A percentile compares a stretch with the other conserved stretches of the same genome.
Conservation (phyloP, 2,797 vertebrate species). For the Paratrypauchen microcephalus region DNA sequence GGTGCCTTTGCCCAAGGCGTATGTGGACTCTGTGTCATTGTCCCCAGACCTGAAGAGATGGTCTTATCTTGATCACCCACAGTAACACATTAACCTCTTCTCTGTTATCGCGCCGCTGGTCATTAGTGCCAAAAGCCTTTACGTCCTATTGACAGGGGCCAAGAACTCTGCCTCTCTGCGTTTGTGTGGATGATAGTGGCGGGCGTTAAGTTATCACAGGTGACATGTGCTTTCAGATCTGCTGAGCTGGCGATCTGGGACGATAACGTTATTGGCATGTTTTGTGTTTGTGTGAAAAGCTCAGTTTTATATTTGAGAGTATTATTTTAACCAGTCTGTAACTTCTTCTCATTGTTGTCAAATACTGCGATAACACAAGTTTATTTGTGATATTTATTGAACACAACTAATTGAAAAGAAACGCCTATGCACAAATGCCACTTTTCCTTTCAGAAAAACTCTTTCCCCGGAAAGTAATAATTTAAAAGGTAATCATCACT, state of each 20-base stretch:
- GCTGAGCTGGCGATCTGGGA: conserved; percentile 70
- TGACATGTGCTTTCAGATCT: conserved; percentile 68
- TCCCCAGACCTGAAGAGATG: conserved; percentile 65
- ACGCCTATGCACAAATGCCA: conserved; percentile 23
- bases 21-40: conserved; percentile 57
- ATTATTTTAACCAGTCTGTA: conserved; percentile 9
- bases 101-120: conserved; percentile 76
- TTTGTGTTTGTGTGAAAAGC: conserved; percentile 21
- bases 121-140: conserved; percentile 78
- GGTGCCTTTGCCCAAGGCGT: conserved; percentile 11
- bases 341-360: conserved; percentile 11
- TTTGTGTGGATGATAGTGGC: conserved; percentile 38
- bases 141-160: conserved; percentile 75
- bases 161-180: conserved; percentile 40
- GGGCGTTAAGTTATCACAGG: conserved; percentile 61
- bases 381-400: conserved; percentile 28
- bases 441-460: conserved; percentile 30
- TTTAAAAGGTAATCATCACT: conserved; percentile 34
- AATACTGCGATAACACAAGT: conserved; percentile 4
- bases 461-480: conserved; percentile 27
- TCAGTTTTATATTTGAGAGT: conserved; percentile 13
- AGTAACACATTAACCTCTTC: conserved; percentile 78
- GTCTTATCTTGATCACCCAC: conserved; percentile 78
- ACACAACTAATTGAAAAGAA: conserved; percentile 28
- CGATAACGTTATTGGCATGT: conserved; percentile 69